Base-by-base conservation (phyloP, 2,888 invertebrate species). In the Sarcophaga variegata region DNA sequence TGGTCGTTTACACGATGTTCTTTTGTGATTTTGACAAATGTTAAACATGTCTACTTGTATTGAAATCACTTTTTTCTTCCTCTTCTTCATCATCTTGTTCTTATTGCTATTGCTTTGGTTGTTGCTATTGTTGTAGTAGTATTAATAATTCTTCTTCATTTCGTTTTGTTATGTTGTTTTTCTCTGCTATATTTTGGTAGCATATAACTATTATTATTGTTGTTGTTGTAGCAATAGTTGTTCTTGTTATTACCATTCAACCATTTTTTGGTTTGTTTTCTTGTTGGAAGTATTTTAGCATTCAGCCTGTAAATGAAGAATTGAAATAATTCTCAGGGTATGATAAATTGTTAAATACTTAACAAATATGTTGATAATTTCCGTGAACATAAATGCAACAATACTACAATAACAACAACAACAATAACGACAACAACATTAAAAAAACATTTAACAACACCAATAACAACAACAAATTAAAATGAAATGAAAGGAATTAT, bases 21-120 rank as follows among this genome's bases (percentile, higher is more conserved):
- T 87, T 87, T 87, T 87, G 81, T 87, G 87, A 87, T 87, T 87
- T 84, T 87, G 87, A 87, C 87, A 87, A 87, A 87, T 87, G 87
- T 87, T 87, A 79, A 84, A 87, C 83, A 87, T 87, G 87, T 87
- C 87, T 87, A 87, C 87, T 87, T 81, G 87, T 87, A 87, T 87
- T 87, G 87, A 87, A 87, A 87, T 87, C 83, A 87, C 67, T 87
- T 84, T 87, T 86, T 62, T 37, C 8, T 3, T 67, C 5, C 17
- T 66, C 8, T 17, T 4, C 47, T 37, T 74, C 62, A 47, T 60
- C 17, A 4, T 54, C 17, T 17, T 54, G 0, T 54, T 17, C 14
- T 14, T 54, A 14, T 54, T 54, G 12, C 17, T 54, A 54, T 54
- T 59, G 37, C 25, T 72, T 14, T 62, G 10, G 8, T 66, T 77